Evolutionary conservation across 1,140 invertebrate species (phyloP).

Genomic region (Drosophila triauraria): DNA sequence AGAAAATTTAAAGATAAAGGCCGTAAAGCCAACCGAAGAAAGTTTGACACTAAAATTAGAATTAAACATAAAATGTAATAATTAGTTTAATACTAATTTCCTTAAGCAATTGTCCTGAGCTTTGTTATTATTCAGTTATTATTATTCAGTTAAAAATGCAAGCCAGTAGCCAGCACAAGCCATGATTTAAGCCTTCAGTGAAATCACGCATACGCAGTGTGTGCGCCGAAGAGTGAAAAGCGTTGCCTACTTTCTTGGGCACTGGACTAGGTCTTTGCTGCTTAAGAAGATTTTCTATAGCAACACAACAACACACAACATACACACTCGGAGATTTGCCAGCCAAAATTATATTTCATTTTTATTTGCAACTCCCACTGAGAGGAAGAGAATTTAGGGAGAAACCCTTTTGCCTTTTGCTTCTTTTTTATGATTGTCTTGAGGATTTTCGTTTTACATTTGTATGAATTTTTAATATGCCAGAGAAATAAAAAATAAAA

Average conservation of each 20-base stretch:
- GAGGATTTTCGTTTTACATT: conserved; percentile 83
- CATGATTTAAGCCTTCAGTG: neutral
- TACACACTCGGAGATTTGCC: conserved; percentile 48
- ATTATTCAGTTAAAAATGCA: too few relatives aligned
- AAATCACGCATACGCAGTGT: conserved; percentile 28
- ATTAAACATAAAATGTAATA: too few relatives aligned
- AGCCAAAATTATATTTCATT: conserved; percentile 69
- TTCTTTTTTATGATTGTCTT: conserved; percentile 78
- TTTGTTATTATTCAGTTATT: too few relatives aligned
- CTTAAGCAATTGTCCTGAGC: too few relatives aligned
- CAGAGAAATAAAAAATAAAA: conserved; percentile 56
- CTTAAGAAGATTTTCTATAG: conserved; percentile 25
- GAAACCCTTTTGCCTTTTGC: conserved; percentile 47
- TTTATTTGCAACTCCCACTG: conserved; percentile 67
- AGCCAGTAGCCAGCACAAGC: neutral
- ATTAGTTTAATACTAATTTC: too few relatives aligned
- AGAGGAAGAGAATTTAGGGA: neutral
- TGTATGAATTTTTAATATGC: conserved; percentile 81
- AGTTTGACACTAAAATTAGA: too few relatives aligned
- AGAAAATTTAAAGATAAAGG: neutral
- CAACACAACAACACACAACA: conserved; percentile 3
- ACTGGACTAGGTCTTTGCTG: conserved; percentile 4
- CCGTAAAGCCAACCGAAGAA: too few relatives aligned
- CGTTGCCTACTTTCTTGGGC: conserved; percentile 47
- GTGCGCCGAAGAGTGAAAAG: neutral